phyloP scores from a whole-genome alignment of 2,888 invertebrate genomes.

The Drosophila anomalata region DNA sequence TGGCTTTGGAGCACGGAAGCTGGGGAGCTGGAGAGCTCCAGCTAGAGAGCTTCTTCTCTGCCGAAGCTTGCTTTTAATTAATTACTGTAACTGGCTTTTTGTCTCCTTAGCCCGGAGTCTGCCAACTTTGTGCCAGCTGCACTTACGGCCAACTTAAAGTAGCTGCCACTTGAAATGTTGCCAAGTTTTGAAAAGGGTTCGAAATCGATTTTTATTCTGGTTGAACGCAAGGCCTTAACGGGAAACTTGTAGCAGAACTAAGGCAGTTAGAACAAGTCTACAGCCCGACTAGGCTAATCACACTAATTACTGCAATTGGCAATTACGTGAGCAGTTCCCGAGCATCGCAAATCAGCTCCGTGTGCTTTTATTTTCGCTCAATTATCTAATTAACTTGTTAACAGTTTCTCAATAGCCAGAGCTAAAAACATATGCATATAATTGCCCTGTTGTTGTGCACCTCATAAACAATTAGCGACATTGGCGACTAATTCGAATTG shows the following conservation, averaged over 20 bases:
- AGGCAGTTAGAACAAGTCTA: conserved; percentile 38
- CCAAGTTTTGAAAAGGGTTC: conserved; percentile 23
- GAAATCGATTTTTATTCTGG: not conserved
- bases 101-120: not conserved
- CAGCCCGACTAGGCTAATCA: conserved; percentile 25
- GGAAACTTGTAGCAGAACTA: conserved; percentile 38
- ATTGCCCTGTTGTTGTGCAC: conserved; percentile 66
- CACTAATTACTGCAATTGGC: conserved; percentile 28
- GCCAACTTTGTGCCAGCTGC: conserved; percentile 63
- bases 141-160: conserved; percentile 37
- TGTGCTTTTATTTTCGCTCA: conserved; percentile 36
- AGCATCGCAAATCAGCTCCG: conserved; percentile 24
- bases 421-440: conserved; percentile 48
- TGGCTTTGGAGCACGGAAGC: conserved; percentile 30
- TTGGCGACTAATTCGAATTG: conserved; percentile 54
- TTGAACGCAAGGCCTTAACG: conserved; percentile 11
- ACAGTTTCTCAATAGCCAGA: conserved; percentile 71
- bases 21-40: not conserved
- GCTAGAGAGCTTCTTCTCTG: conserved; percentile 18
- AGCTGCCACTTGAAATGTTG: conserved; percentile 19
- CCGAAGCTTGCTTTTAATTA: conserved; percentile 62
- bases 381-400: conserved; percentile 76
- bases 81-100: conserved; percentile 48
- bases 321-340: conserved; percentile 26
- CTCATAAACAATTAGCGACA: conserved; percentile 72